Evolutionary conservation across 2,113 vertebrate genomes (phyloP), one percentile per base, ranked within the genome.

Genomic region (Tragelaphus strepsiceros): DNA sequence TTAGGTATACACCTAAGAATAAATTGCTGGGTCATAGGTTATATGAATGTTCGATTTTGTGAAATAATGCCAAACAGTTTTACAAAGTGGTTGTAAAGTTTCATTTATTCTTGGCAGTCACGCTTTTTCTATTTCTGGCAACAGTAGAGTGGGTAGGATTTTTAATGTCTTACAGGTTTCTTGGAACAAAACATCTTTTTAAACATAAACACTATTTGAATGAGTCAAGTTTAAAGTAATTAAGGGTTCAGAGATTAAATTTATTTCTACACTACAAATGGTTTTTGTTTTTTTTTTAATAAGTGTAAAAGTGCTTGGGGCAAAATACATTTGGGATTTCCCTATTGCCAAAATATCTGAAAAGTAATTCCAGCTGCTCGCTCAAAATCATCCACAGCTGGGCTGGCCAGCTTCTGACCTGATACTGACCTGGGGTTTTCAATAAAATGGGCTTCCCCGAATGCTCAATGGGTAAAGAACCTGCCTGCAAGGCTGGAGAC

Each of bases 311-410:
- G 51, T 74, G 46, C 82, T 95, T 74, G 56, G 43, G 78, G 81
- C 22, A 95, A 95, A 97, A 93, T 78, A 91, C 77, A 54, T 30
- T 62, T 59, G 80, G 81, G 95, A 94, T 95, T 96, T 82, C 88
- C 88, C 86, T 80, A 61, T 94, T 96, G 56, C 88, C 91, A 97
- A 95, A 97, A 95, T 80, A 94, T 89, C 94, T 97, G 88, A 82
- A 92, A 97, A 98, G 95, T 91, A 96, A 93, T 97, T 93, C 91
- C 94, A 98, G 94, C 95, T 91, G 83, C 61, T 96, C 32, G 3
- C 13, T 97, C 53, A 93, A 91, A 93, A 93, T 89, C 54, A 49
- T 15, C 12, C 90, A 95, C 87, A 95, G 85, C 35, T 61, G 82
- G 39, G 22, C 56, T 84, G 21, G 46, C n/a, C 64, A 61, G 35